Conservation (phyloP, 2,113 vertebrate genomes). For the Phoxinus phoxinus region DNA sequence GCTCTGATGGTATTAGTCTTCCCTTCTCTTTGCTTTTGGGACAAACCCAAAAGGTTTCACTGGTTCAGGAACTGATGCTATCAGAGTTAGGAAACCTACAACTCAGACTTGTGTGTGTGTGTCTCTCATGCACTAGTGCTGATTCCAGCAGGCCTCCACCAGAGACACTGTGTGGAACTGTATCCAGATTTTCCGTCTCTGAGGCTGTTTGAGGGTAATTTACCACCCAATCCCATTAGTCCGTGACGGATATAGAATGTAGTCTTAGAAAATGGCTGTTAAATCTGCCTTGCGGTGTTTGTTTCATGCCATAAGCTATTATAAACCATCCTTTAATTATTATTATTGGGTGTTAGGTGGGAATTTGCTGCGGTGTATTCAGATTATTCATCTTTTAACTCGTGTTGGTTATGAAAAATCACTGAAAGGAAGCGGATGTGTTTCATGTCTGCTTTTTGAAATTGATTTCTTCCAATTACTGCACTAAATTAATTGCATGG, state of each 20-base stretch:
- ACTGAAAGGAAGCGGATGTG: background rate
- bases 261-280: conserved; percentile 53
- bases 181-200: conserved; percentile 54
- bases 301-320: conserved; percentile 45
- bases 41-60: background rate
- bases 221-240: conserved; percentile 58
- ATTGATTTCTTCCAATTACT: background rate
- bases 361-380: background rate
- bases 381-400: background rate
- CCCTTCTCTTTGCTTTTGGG: conserved; percentile 25
- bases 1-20: conserved; percentile 46
- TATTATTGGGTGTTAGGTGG: conserved; percentile 19
- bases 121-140: conserved; percentile 1
- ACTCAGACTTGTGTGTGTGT: conserved; percentile 29
- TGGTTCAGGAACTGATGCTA: conserved; percentile 46
- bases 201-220: conserved; percentile 54
- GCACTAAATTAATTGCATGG: background rate
- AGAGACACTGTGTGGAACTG: conserved; percentile 49
- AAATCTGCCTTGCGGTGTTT: conserved; percentile 53
- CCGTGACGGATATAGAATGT: conserved; percentile 58
- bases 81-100: conserved; percentile 45
- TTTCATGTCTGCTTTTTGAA: background rate
- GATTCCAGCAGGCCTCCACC: conserved; percentile 34
- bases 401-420: conserved; percentile 5
- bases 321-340: conserved; percentile 47